Conservation (phyloP, 1,140 invertebrate species). For the Zaprionus taronus region DNA sequence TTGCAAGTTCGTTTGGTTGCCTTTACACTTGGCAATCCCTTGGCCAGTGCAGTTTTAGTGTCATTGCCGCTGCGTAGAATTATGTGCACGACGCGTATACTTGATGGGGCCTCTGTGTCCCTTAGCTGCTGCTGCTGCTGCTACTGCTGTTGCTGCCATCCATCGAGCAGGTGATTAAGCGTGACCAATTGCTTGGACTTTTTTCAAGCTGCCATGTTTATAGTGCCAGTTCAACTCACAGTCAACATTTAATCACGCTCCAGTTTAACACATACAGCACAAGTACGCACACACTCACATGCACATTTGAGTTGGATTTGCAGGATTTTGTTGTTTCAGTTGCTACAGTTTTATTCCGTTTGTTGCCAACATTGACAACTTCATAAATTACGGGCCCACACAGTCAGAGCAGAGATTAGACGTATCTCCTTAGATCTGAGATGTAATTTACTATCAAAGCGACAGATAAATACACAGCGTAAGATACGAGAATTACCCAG, state of each 20-base stretch:
- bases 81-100: slow-evolving; percentile 70
- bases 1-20: slow-evolving; percentile 31
- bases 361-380: slow-evolving; percentile 50
- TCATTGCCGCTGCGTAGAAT: slow-evolving; percentile 59
- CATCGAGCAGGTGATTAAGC: slow-evolving; percentile 69
- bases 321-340: slow-evolving; percentile 23
- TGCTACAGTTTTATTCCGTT: slow-evolving; percentile 13
- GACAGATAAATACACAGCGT: slow-evolving; percentile 3
- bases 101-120: slow-evolving; percentile 54
- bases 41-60: slow-evolving; percentile 42
- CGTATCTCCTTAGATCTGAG: slow-evolving; percentile 8
- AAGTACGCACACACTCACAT: background rate
- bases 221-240: slow-evolving; percentile 29
- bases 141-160: slow-evolving; percentile 6
- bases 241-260: slow-evolving; percentile 64
- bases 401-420: slow-evolving; percentile 24
- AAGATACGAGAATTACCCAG: slow-evolving; percentile 2
- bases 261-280: slow-evolving; percentile 15
- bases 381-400: slow-evolving; percentile 62
- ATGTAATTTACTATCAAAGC: slow-evolving; percentile 10
- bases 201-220: slow-evolving; percentile 61
- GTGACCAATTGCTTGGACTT: slow-evolving; percentile 75
- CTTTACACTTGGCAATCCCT: slow-evolving; percentile 42
- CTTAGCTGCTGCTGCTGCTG: slow-evolving; percentile 3
- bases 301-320: slow-evolving; percentile 9